Evolutionary conservation across 2,797 vertebrate genomes (phyloP), one percentile per base, ranked within the genome.

Genomic region (Xenops minutus): DNA sequence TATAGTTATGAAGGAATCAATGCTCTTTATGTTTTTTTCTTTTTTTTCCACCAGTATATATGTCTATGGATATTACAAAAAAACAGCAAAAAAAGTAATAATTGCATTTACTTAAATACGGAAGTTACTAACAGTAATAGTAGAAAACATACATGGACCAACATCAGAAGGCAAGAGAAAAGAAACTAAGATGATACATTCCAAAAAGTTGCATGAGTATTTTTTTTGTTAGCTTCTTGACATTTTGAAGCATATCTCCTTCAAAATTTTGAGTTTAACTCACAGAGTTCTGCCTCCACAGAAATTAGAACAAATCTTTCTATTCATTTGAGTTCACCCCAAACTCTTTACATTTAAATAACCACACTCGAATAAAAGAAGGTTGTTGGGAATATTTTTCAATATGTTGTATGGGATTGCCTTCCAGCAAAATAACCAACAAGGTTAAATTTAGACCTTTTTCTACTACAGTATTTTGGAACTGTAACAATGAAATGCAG

Each of bases 31-130:
- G 6, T 16, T 43, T 22, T 37, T 22, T 34, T 29, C 4, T 41
- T 48, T 67, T n/a, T n/a, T 24, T 7, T 0, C 3, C 7, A 6
- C 9, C 23, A 14, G 2, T 32, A 3, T 34, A 5, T 32, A 9
- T 23, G 2, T 63, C 15, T 83, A 14, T 27, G 7, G 4, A 1
- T 61, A 37, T 55, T 56, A 73, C 24, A 58, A 90, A 86, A 14
- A 6, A 78, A 16, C 4, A 85, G 37, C 1, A 76, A 49, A 75
- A 23, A 55, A 48, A 62, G 1, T 14, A 32, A 20, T 34, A 4
- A 39, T 32, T 7, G 2, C 8, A 22, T 67, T 52, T 26, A 44
- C 7, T 63, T 49, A 71, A 30, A 27, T 12, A 62, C 1, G 2
- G 8, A n/a, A 68, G 64, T 56, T 48, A 18, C 15, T 41, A 61